A percentile compares a stretch with the other conserved stretches of the same genome.
phyloP scores from a whole-genome alignment of 2,797 vertebrate genomes.

The Halcyon chelicuti region DNA sequence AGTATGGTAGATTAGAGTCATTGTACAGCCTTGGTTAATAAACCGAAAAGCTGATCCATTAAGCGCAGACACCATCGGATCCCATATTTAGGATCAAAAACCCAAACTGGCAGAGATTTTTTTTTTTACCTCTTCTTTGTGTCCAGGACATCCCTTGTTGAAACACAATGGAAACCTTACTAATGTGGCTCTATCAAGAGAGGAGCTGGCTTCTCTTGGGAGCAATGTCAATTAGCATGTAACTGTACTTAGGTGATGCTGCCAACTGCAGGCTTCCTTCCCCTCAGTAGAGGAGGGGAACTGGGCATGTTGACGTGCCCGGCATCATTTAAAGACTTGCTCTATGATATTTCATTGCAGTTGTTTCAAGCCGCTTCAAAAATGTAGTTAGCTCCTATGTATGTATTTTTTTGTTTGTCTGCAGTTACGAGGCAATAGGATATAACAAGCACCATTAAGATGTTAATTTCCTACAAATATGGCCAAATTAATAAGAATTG shows the following conservation, averaged over 20 bases:
- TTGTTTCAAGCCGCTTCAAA: not conserved
- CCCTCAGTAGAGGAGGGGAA: not conserved
- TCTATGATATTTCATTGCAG: not conserved
- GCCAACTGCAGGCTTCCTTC: not conserved
- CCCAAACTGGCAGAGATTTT: not conserved
- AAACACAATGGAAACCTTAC: not conserved
- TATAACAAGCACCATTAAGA: not conserved
- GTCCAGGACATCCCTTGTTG: not conserved
- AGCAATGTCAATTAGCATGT: not conserved
- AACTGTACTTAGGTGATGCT: not conserved
- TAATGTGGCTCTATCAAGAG: not conserved
- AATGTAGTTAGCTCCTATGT: not conserved
- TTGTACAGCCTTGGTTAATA: not conserved
- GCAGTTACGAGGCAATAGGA: not conserved
- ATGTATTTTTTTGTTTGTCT: not conserved
- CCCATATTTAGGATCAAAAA: not conserved
- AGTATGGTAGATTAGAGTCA: not conserved
- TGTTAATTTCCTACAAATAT: not conserved
- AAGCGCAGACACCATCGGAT: not conserved
- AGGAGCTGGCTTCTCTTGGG: not conserved
- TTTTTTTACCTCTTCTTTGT: not conserved
- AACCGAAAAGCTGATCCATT: not conserved
- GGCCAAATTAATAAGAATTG: not conserved
- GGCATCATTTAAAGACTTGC: not conserved
- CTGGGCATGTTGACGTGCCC: not conserved